Base-by-base conservation (phyloP, 2,888 invertebrate species). In the Heliconius aoede region DNA sequence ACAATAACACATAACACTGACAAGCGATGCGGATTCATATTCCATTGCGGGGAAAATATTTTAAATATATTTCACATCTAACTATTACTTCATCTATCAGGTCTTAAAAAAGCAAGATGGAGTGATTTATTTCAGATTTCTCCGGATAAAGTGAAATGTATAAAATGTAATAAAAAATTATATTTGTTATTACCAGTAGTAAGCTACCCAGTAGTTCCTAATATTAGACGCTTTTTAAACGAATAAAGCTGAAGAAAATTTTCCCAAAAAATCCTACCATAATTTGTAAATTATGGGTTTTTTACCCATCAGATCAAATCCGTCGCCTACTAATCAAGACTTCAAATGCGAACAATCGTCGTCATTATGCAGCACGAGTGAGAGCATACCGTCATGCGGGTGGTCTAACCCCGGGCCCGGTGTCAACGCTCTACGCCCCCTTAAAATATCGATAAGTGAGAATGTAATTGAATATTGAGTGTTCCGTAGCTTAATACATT, bases 401-500 rank as follows among this genome's bases (percentile, higher is more conserved):
- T 78, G 77, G 77, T 78, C 77, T 73, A 74, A 73, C 67, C 80
- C 84, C 82, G 84, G 82, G 60, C 80, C 84, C 82, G 84, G 82
- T 88, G 90, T 90, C 90, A 90, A 88, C 83, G 89, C 83, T 84
- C 87, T 84, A 81, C 85, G 85, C 85, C 87, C 85, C 71, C 72
- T 72, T 74, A 64, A 69, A 71, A 72, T 64, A 72, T 58, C 26
- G n/a, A 28, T 51, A 72, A 76, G 71, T 55, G 72, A 40, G 65
- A 36, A 58, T 40, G 13, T 13, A 18, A 55, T 40, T 24, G 64
- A 9, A 24, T 18, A 28, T 40, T 40, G 26, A 2, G 36, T 13
- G 40, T 72, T 72, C 72, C 72, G 61, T 58, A 40, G 7, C 55
- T 32, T 68, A 51, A 21, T 21, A 7, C 4, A 28, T 46, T 46